phyloP scores from a whole-genome alignment of 2,113 vertebrate genomes.

The Podiceps cristatus region DNA sequence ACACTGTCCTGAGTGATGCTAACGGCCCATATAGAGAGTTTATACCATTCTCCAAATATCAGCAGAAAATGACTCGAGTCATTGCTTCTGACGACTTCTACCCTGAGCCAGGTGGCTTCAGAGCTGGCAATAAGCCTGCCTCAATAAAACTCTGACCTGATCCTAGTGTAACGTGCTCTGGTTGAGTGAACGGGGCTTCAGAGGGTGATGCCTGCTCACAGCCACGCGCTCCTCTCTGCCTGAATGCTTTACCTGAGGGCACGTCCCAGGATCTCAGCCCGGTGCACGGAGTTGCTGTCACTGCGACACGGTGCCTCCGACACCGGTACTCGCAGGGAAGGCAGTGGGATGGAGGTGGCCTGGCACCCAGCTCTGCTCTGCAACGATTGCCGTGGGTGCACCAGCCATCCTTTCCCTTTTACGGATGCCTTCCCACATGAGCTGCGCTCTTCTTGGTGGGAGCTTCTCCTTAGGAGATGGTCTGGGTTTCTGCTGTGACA shows the following conservation, averaged over 20 bases:
- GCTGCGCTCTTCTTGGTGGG: background rate
- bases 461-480: background rate
- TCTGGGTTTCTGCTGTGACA: background rate
- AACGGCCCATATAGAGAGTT: background rate
- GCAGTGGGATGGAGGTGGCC: background rate
- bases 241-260: background rate
- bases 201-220: background rate
- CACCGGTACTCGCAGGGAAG: rapidly evolving
- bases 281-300: rapidly evolving
- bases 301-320: rapidly evolving
- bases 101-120: background rate
- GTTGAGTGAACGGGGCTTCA: background rate
- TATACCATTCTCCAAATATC: background rate
- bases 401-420: background rate
- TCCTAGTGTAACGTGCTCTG: background rate
- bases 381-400: rapidly evolving
- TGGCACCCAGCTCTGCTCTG: background rate
- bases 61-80: background rate
- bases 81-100: background rate
- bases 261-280: background rate
- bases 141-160: background rate
- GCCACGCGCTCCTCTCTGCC: too few species aligned
- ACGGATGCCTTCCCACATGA: background rate
- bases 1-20: background rate
- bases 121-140: too few species aligned